A percentile compares a stretch with the other conserved stretches of the same genome.
Conservation (phyloP, 2,888 invertebrate genomes). For the Junonia oenone region DNA sequence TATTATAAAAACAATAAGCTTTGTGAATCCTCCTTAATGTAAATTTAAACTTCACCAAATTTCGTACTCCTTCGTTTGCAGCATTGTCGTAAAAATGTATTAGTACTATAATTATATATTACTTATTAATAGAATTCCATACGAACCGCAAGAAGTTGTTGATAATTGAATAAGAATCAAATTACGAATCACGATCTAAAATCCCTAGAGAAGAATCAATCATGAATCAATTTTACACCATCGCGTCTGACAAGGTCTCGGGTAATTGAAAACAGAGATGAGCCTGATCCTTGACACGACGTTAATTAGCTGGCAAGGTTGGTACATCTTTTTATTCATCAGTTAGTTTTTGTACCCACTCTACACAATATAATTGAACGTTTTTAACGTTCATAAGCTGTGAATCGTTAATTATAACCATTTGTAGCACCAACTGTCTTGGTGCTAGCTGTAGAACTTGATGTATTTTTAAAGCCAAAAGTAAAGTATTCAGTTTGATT, state of each 20-base stretch:
- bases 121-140: too few relatives aligned
- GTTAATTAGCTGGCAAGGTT: conserved; percentile 17
- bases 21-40: too few relatives aligned
- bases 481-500: too few relatives aligned
- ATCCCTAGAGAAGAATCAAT: not conserved
- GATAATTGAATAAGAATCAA: not conserved
- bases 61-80: too few relatives aligned
- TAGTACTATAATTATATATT: too few relatives aligned
- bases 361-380: not conserved
- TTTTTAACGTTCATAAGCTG: not conserved
- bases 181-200: not conserved
- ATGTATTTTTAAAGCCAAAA: too few relatives aligned
- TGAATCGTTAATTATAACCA: not conserved
- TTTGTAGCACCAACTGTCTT: too few relatives aligned
- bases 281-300: conserved; percentile 22
- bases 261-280: conserved; percentile 23
- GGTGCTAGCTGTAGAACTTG: too few relatives aligned
- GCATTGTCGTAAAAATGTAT: too few relatives aligned
- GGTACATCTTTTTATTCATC: conserved; percentile 7
- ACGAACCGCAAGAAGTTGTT: not conserved
- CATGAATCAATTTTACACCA: not conserved
- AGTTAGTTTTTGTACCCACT: not conserved
- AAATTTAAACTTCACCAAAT: too few relatives aligned
- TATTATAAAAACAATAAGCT: too few relatives aligned
- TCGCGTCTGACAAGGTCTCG: conserved; percentile 6